Evolutionary conservation across 2,888 invertebrate species (phyloP), one percentile per base, ranked within the genome.

Genomic region (Choristoneura rosaceana): DNA sequence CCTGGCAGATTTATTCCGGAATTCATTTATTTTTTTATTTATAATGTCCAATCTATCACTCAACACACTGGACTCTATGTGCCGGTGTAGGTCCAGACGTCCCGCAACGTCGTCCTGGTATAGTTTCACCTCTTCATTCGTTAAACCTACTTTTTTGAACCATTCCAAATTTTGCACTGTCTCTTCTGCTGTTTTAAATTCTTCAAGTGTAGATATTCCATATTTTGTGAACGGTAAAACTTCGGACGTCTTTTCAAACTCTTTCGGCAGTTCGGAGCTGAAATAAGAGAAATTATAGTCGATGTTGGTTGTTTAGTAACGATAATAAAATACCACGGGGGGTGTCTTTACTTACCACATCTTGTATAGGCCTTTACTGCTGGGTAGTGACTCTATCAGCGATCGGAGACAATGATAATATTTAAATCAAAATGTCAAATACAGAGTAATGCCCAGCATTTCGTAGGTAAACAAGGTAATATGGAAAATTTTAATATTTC

Each of bases 61-160:
- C 70, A 92, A 79, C n/a, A 83, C 79, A 50, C 77, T 85, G 0
- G 88, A 84, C 76, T 92, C 92, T 1, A 91, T 84, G 74, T 89
- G 90, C 15, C 81, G 86, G 2, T 82, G 84, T 50, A 86, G 83
- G 45, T 87, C 84, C 17, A 89, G 74, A 14, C 82, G 76, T 2
- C 93, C 93, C 34, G 88, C 87, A 81, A 94, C 90, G 78, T 90
- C 90, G 65, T 94, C 94, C 58, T 88, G 84, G 65, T 93, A 93
- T n/a, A 95, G 76, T 77, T 92, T 87, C 25, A 95, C 89, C 83
- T 95, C 95, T 5, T 94, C 91, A 64, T 87, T 82, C 4, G 90
- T 87, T 5, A 95, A 82, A 45, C 94, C 95, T 55, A 88, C 89
- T 64, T 88, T 91, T 77, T 92, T 95, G 64, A 95, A 79, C 81